Evolutionary conservation across 2,797 vertebrate species (phyloP).

Genomic region (Molothrus aeneus): DNA sequence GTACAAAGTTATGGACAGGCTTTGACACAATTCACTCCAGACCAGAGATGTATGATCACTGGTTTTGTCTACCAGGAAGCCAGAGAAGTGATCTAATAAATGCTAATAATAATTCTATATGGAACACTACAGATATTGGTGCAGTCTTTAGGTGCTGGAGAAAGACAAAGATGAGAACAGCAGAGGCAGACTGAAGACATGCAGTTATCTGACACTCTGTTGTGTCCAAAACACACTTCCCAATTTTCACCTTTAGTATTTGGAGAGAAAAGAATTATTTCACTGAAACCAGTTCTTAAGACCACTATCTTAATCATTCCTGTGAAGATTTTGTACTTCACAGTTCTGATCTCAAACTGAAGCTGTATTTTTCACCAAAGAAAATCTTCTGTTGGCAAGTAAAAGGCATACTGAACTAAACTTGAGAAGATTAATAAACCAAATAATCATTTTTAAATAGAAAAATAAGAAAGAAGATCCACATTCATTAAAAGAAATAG

Average conservation of each 20-base stretch:
- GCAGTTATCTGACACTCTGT: background rate
- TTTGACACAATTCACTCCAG: background rate
- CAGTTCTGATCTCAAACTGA: background rate
- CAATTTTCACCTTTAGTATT: background rate
- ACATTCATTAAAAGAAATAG: background rate
- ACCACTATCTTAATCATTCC: background rate
- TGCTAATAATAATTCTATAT: background rate
- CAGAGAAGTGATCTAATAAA: background rate
- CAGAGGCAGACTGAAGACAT: background rate
- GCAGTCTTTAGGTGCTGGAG: background rate
- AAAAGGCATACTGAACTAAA: background rate
- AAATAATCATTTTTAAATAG: background rate
- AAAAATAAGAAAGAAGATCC: background rate
- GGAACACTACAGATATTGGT: background rate
- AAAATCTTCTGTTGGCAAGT: background rate
- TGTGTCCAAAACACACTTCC: background rate
- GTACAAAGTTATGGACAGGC: background rate
- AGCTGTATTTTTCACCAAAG: background rate
- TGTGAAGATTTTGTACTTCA: background rate
- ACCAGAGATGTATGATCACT: background rate
- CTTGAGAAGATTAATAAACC: background rate
- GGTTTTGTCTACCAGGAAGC: background rate
- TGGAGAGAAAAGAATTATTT: background rate
- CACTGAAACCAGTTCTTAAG: background rate
- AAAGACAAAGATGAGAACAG: background rate